These are phyloP conservation scores for Selenia dentaria DNA, from an alignment of 2,888 invertebrate species.

Conservation along the genomic window DNA sequence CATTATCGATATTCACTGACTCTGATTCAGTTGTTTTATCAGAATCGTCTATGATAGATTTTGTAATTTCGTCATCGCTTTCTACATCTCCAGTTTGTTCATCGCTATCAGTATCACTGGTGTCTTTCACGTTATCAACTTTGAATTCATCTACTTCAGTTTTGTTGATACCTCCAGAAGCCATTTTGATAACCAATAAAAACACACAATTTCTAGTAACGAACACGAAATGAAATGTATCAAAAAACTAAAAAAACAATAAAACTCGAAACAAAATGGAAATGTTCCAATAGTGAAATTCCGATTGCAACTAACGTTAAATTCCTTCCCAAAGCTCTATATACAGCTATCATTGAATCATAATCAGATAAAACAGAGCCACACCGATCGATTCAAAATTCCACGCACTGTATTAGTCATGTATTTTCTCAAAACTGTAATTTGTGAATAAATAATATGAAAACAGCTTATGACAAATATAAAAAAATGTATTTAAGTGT, in stretches of 20 bases:
- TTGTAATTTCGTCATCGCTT: neutral
- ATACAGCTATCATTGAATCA: slow-evolving; percentile 14
- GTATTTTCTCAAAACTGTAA: neutral
- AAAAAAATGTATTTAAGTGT: no score
- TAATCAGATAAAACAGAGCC: slow-evolving; percentile 21
- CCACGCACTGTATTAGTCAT: slow-evolving; percentile 19
- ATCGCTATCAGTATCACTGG: slow-evolving; percentile 1
- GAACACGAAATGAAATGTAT: no score
- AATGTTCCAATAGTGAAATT: slow-evolving; percentile 3
- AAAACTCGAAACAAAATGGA: neutral
- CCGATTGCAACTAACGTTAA: slow-evolving; percentile 4
- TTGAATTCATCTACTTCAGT: slow-evolving; percentile 3
- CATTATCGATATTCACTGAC: neutral
- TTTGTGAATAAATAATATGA: no score
- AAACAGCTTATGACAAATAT: no score
- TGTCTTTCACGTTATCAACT: neutral
- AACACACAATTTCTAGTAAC: no score
- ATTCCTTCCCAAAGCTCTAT: slow-evolving; percentile 4
- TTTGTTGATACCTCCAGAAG: slow-evolving; percentile 15
- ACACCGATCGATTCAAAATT: slow-evolving; percentile 18
- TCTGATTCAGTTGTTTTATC: neutral
- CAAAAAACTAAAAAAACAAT: no score
- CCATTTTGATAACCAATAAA: slow-evolving; percentile 8
- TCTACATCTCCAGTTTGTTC: neutral
- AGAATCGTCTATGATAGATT: neutral